Evolutionary conservation across 1,140 invertebrate genomes (phyloP), one percentile per base, ranked within the genome.

Genomic region (Drosophila mojavensis): DNA sequence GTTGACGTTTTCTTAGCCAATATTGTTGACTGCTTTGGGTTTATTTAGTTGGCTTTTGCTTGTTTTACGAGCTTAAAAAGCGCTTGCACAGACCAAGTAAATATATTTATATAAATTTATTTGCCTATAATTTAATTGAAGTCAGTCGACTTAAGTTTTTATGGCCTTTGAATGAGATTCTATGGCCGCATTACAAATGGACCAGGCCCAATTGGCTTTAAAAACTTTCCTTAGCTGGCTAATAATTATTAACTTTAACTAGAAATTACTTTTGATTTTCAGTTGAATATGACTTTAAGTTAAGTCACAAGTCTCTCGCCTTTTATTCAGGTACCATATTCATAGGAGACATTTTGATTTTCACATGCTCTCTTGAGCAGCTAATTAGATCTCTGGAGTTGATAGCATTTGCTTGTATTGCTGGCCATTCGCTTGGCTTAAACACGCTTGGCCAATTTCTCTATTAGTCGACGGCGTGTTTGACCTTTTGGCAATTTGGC

Each of bases 111-210:
- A 72, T 71, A 82, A 68, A 78, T 88, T 89, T 88, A 88, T 88
- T 88, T 89, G 77, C 81, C 83, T 89, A 89, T 89, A 89, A 88
- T 88, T 88, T 81, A 86, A 80, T 88, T 80, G 64, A 67, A 80
- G 73, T 58, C 63, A 70, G 62, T 68, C 45, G 51, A 61, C 45
- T 66, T 59, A 50, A 62, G 54, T 17, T 26, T 15, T 55, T n/a
- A 30, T 43, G 20, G 60, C 30, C 50, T 20, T 64, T 45, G 39
- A 45, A 45, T 54, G 26, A 53, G 26, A 33, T 53, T 36, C 33
- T 36, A 36, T 36, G 58, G 24, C 58, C 26, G 28, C 39, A 45
- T 51, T 43, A 54, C 41, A 60, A 30, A 33, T 62, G 54, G 67
- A 11, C 67, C 15, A 17, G 26, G 28, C 15, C n/a, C 9, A 11